Base-by-base conservation (phyloP, 2,113 vertebrate species). In the Enhydra lutris region DNA sequence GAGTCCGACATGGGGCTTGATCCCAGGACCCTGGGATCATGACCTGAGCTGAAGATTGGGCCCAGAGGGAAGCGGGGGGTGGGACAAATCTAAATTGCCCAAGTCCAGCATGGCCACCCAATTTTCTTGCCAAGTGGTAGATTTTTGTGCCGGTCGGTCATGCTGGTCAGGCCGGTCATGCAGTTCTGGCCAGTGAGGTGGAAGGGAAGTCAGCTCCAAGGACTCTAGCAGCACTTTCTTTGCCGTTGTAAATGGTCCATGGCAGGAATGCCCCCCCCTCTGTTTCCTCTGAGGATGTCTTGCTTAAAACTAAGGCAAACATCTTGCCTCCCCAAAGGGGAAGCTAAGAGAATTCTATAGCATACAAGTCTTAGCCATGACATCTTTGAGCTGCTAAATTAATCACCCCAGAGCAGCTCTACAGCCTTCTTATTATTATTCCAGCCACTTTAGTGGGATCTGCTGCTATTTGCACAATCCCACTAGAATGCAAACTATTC, bases 251-350 rank as follows among this genome's bases (percentile, higher is more conserved):
- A 31, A 79, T 69, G 4, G 39, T 42, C 31, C 69, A 45, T 47
- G 36, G 23, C 36, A 93, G 50, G 42, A 89, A 52, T 15, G 39
- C 67, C 59, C 82, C 67, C 59, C 82, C 45, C 39, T 78, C 63
- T 45, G 39, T 87, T 91, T 94, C 86, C 89, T 91, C 78, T 81
- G 26, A 94, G 47, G 17, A 67, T 94, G 18, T 94, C 85, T 97
- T 71, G 45, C 86, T 74, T 78, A 91, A 94, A 94, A 91, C 39
- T 31, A 59, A 93, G 80, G 50, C 91, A 93, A 95, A 73, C 29
- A 85, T 79, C 81, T 94, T 85, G 23, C 9, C 69, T 34, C 21
- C 59, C 26, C 13, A 11, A 79, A 84, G n/a, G 34, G 65, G 84
- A 91, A 63, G 57, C 69, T 55, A 47, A 52, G 59, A 90, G 80